Evolutionary conservation across 1,140 invertebrate species (phyloP), one percentile per base, ranked within the genome.

Genomic region (Brachionus manjavacas): DNA sequence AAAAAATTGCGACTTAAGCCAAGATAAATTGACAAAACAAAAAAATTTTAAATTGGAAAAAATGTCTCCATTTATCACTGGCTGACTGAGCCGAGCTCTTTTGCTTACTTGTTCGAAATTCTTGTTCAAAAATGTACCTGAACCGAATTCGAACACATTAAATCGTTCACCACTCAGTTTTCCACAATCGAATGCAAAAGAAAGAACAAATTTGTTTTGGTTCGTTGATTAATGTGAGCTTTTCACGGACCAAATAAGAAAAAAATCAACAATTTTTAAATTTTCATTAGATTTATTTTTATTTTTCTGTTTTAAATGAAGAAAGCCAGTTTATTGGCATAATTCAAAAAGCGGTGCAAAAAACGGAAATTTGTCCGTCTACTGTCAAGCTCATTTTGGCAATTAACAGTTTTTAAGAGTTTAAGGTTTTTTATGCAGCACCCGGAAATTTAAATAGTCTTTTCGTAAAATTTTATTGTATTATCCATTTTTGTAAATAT

Each of bases 401-500:
- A 68, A 14, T 23, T 12, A 39, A 72, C 31, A 39, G 39, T 39
- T 72, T 72, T 72, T 41, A 72, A 72, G 68, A 72, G 68, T 72
- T 72, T 43, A 72, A 72, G 68, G 68, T 72, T 72, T 72, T 72
- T 72, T 72, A 72, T 72, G n/a, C 68, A 72, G 68, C 68, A 72
- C 68, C 68, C 68, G 68, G 68, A 41, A 72, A 35, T 39, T 41
- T 31, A 68, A 28, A 68, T 4, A 68, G 31, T 76, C 46, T 76
- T 76, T 76, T 76, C 16, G 23, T 76, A 76, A 76, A 76, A 49
- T 76, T 76, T 76, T 76, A 46, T 49, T 76, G 41, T 76, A 49
- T 76, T 49, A 49, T 76, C 43, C 72, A 76, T 76, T 74, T 76
- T 76, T 76, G 72, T 76, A 76, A 76, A 76, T 76, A 76, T 76